These are phyloP conservation scores for Microctenopoma lineatum DNA, from an alignment of 2,797 vertebrate species.

Conservation along the genomic window DNA sequence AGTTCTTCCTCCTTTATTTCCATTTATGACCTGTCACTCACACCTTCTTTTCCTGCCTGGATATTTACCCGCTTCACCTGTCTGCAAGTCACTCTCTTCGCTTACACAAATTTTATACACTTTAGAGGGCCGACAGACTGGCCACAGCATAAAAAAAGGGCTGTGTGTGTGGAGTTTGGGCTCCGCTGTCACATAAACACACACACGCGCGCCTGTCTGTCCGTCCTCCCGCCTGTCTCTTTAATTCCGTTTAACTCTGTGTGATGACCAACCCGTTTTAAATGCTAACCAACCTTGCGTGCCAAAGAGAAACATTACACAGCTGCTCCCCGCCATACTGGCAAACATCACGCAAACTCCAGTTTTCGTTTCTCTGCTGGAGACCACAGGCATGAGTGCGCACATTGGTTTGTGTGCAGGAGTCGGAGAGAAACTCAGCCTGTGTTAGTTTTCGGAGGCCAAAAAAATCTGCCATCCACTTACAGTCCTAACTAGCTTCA, in stretches of 20 bases:
- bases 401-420: slow-evolving; percentile 36
- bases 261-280: slow-evolving; percentile 30
- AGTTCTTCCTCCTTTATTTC: slow-evolving; percentile 56
- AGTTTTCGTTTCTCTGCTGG: slow-evolving; percentile 46
- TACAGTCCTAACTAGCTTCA: slow-evolving; percentile 1
- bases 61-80: slow-evolving; percentile 54
- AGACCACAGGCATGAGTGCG: slow-evolving; percentile 18
- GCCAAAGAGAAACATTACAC: slow-evolving; percentile 67
- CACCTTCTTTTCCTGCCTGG: slow-evolving; percentile 49
- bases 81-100: slow-evolving; percentile 47
- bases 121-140: slow-evolving; percentile 9
- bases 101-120: slow-evolving; percentile 37
- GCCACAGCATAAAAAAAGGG: background rate
- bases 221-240: slow-evolving; percentile 30
- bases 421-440: slow-evolving; percentile 3
- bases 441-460: slow-evolving; percentile 3
- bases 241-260: slow-evolving; percentile 36
- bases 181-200: slow-evolving; percentile 27
- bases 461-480: slow-evolving; percentile 11
- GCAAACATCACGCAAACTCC: slow-evolving; percentile 53
- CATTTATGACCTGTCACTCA: slow-evolving; percentile 65
- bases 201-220: slow-evolving; percentile 15
- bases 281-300: slow-evolving; percentile 35
- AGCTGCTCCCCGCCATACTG: slow-evolving; percentile 63
- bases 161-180: slow-evolving; percentile 12